Base-by-base conservation (phyloP, 2,888 invertebrate species). In the Heliconius erato region DNA sequence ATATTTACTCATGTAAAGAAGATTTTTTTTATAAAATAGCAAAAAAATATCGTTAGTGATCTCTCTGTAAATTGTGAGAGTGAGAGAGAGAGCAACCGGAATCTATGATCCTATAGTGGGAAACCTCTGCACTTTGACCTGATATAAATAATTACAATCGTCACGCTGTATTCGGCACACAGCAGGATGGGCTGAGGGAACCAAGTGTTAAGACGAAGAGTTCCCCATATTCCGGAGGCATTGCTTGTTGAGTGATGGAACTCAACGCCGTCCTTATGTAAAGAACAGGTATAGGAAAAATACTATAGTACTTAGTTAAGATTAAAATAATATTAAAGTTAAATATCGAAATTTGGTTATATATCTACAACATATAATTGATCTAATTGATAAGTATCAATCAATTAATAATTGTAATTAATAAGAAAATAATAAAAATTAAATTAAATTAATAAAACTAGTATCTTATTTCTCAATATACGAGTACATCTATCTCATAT, bases 401-500 rank as follows among this genome's bases (percentile, higher is more conserved):
- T 63, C 4, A n/a, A 63, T 54, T n/a, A 59, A 59, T 59, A 59
- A 59, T 3, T 23, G 2, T 59, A 59, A 23, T 59, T 23, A 59
- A 59, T 65, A 65, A 65, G n/a, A 26, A 65, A 65, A 12, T 12
- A 12, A 12, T 26, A 11, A 26, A 65, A 26, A n/a, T 14, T 26
- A 65, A 40, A 26, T 67, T 14, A 28, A 67, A 67, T 0, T n/a
- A n/a, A 63, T 63, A 11, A 63, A 11, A n/a, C 11, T 3, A 63
- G 11, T 63, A 9, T 23, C 59, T 54, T 74, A 59, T 74, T 74
- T 59, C 74, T 59, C n/a, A 74, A 59, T 40, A 40, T 40, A 40
- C 40, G 40, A 40, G 32, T 32, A 59, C 35, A n/a, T 63, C 26
- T 26, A 76, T 63, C 35, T 54, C 44, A 23, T 77, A 71, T 82